A percentile compares a stretch with the other conserved stretches of the same genome.
Evolutionary conservation across 1,140 invertebrate genomes (phyloP).

Genomic region (Gryllus bimaculatus): DNA sequence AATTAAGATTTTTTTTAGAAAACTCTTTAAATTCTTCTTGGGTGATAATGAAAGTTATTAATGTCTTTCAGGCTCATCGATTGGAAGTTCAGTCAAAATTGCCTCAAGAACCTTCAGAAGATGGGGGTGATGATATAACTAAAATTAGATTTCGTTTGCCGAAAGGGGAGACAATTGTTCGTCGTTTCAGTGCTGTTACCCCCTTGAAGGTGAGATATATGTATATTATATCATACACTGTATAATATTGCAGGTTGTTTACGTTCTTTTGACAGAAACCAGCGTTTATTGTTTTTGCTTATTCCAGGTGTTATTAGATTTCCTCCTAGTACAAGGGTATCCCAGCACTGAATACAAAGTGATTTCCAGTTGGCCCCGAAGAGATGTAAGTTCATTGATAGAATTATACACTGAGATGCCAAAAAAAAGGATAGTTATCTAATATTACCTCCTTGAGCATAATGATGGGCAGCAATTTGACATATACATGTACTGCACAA

Average conservation of each 20-base stretch:
- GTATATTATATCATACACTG: too few relatives aligned
- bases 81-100: slow-evolving; percentile 47
- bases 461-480: too few relatives aligned
- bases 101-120: slow-evolving; percentile 49
- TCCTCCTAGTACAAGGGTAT: slow-evolving; percentile 75
- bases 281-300: slow-evolving; percentile 25
- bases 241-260: not conserved
- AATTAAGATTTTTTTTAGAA: too few relatives aligned
- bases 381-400: slow-evolving; percentile 60
- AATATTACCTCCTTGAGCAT: too few relatives aligned
- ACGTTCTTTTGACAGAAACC: slow-evolving; percentile 12
- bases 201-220: slow-evolving; percentile 44
- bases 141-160: slow-evolving; percentile 70
- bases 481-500: too few relatives aligned
- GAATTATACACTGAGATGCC: too few relatives aligned
- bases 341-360: slow-evolving; percentile 82
- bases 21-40: not conserved
- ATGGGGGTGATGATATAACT: slow-evolving; percentile 47
- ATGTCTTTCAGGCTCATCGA: slow-evolving; percentile 39
- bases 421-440: too few relatives aligned
- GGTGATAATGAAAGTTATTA: not conserved
- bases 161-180: slow-evolving; percentile 58
- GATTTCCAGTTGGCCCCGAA: slow-evolving; percentile 81
- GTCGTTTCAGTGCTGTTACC: slow-evolving; percentile 58
- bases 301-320: slow-evolving; percentile 67